Percentiles rank a stretch among this genome's conserved stretches.
Conservation (phyloP, 2,888 invertebrate species). For the Andrena bicolor region DNA sequence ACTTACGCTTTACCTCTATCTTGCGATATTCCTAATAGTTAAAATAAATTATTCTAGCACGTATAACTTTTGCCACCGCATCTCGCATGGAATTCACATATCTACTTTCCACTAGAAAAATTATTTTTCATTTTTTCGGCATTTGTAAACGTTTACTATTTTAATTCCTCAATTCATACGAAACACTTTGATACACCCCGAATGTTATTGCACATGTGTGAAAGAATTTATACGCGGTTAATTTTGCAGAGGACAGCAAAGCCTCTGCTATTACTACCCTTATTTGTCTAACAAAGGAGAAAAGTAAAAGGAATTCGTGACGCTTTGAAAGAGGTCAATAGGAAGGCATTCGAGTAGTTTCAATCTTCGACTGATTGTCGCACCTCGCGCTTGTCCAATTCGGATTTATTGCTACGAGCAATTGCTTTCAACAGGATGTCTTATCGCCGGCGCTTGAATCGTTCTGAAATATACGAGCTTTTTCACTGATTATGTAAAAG, state of each 20-base stretch:
- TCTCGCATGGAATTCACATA: too few species aligned
- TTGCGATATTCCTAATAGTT: too few species aligned
- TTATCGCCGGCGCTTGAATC: not conserved
- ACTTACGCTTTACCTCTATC: too few species aligned
- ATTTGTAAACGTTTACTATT: too few species aligned
- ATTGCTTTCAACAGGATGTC: not conserved
- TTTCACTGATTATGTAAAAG: not conserved
- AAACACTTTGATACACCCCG: too few species aligned
- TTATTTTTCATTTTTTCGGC: too few species aligned
- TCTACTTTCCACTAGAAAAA: too few species aligned
- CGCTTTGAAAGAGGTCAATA: not conserved
- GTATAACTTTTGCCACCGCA: too few species aligned
- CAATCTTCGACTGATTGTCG: not conserved
- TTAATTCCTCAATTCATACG: too few species aligned
- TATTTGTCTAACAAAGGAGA: not conserved
- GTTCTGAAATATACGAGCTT: not conserved
- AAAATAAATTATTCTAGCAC: too few species aligned
- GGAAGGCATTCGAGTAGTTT: not conserved
- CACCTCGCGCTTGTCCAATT: not conserved
- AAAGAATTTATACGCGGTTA: not conserved
- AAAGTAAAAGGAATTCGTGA: not conserved
- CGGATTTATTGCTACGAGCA: constrained; percentile 1
- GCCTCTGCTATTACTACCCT: not conserved
- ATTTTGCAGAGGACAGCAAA: not conserved
- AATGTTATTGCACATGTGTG: too few species aligned